phyloP scores from a whole-genome alignment of 2,888 invertebrate genomes.

The Erynnis tages region DNA sequence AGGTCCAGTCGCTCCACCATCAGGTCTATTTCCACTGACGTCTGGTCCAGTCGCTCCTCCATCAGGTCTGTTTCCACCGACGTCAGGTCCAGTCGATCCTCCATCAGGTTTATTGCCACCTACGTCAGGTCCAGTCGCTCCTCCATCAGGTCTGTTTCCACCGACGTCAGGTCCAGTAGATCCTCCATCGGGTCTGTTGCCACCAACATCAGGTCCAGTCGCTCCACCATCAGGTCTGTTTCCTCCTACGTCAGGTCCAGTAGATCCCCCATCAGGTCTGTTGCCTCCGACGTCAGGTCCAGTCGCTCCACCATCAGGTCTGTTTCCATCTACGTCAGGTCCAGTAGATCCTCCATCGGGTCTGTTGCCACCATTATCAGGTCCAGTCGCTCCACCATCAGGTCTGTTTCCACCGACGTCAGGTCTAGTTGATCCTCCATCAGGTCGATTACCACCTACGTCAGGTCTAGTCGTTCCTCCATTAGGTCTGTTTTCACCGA shows the following conservation, averaged over 20 bases:
- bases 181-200: not conserved
- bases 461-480: too few species aligned
- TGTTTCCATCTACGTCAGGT: too few species aligned
- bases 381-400: not conserved
- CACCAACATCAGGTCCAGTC: too few species aligned
- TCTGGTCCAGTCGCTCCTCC: not conserved
- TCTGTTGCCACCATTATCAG: not conserved
- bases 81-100: too few species aligned
- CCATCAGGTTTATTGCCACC: too few species aligned
- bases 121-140: too few species aligned
- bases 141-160: too few species aligned
- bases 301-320: not conserved
- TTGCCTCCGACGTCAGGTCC: too few species aligned
- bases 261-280: not conserved
- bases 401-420: not conserved
- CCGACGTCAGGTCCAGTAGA: too few species aligned
- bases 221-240: not conserved
- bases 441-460: too few species aligned
- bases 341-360: not conserved
- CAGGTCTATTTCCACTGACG: not conserved
- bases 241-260: too few species aligned
- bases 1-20: not conserved
- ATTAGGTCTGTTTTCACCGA: too few species aligned
- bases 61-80: not conserved
- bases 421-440: not conserved